Evolutionary conservation across 2,113 vertebrate genomes (phyloP).

Genomic region (Pedetes capensis): DNA sequence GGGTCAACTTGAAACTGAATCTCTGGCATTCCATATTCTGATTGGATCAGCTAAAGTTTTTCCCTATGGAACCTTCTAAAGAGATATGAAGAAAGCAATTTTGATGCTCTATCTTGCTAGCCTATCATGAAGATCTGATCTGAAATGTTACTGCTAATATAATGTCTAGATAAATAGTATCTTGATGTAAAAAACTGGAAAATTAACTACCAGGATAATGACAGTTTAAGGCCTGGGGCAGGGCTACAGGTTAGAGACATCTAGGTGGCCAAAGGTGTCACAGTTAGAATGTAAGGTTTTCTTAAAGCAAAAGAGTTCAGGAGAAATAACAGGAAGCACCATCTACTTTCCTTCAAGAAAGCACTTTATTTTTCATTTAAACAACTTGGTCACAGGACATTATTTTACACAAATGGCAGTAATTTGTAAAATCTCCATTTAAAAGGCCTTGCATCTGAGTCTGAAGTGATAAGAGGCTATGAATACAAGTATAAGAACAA

Average conservation of each 20-base stretch:
- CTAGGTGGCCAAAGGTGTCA: background rate
- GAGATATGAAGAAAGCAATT: background rate
- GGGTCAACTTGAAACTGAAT: constrained; percentile 2
- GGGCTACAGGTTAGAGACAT: background rate
- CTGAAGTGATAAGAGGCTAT: constrained; percentile 53
- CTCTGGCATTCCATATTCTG: background rate
- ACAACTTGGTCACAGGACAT: constrained; percentile 59
- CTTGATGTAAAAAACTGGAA: background rate
- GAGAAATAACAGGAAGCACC: background rate
- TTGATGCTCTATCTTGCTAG: background rate
- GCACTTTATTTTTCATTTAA: constrained; percentile 74
- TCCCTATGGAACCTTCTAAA: background rate
- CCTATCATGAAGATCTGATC: background rate
- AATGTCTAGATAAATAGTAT: background rate
- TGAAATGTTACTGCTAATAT: background rate
- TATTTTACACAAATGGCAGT: constrained; percentile 70
- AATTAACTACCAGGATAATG: background rate
- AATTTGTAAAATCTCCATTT: constrained; percentile 61
- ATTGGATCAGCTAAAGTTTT: background rate
- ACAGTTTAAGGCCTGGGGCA: background rate
- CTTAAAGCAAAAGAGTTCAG: background rate
- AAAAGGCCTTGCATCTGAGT: constrained; percentile 62
- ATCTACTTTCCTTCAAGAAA: constrained; percentile 57
- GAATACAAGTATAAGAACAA: constrained; percentile 59
- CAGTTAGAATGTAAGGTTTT: background rate